Percentiles rank a stretch among this genome's conserved stretches.
These are phyloP conservation scores for Tarsius wallacei DNA, from an alignment of 2,797 vertebrate species.

Conservation along the genomic window DNA sequence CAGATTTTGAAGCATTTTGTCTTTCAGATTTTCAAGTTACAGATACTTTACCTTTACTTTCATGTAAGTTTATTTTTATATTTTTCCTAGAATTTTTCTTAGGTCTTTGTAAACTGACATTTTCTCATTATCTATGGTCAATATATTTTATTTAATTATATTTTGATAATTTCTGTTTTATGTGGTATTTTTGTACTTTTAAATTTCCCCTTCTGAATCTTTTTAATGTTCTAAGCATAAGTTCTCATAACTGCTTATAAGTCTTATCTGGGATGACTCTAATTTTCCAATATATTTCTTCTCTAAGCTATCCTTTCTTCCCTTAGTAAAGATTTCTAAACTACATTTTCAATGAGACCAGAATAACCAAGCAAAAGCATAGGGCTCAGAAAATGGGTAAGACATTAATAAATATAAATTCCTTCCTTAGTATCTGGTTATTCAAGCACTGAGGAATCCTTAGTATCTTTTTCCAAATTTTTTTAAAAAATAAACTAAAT, in stretches of 20 bases:
- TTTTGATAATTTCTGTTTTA: slow-evolving; percentile 10
- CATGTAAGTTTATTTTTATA: not conserved
- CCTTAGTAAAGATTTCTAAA: not conserved
- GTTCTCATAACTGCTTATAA: not conserved
- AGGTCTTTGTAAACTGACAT: not conserved
- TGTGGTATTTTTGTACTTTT: not conserved
- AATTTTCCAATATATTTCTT: slow-evolving; percentile 20
- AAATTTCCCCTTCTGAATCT: not conserved
- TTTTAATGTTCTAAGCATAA: not conserved
- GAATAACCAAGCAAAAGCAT: not conserved
- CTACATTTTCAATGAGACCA: not conserved
- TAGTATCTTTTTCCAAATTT: not conserved
- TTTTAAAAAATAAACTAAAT: not conserved
- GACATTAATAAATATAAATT: not conserved
- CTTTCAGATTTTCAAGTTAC: not conserved
- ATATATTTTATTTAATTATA: not conserved
- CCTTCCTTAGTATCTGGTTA: not conserved
- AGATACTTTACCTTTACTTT: not conserved
- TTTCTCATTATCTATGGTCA: slow-evolving; percentile 8
- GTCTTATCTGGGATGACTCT: not conserved
- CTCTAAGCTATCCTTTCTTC: not conserved
- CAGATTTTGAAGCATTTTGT: not conserved
- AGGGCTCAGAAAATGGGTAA: not conserved
- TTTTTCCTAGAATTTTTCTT: not conserved
- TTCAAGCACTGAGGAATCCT: not conserved